These are phyloP conservation scores for Hippocampus kuda DNA, from an alignment of 2,797 vertebrate genomes.

Conservation along the genomic window DNA sequence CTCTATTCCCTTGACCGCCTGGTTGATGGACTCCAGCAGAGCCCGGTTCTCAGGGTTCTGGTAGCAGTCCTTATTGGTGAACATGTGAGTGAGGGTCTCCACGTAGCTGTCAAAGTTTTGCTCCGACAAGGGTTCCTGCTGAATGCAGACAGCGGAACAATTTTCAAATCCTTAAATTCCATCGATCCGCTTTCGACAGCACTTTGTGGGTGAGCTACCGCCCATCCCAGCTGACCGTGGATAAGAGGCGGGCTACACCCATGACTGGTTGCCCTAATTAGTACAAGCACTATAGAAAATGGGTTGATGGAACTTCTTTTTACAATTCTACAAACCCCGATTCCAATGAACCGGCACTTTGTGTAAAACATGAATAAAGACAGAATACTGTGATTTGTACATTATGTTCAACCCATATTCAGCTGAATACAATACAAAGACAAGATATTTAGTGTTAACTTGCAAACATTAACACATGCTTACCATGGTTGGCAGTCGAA, in stretches of 20 bases:
- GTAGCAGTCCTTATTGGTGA: slow-evolving; percentile 96
- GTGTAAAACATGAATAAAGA: background rate
- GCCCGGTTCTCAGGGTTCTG: slow-evolving; percentile 95
- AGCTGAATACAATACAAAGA: too few relatives aligned
- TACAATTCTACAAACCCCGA: too few relatives aligned
- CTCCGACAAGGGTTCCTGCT: slow-evolving; percentile 90
- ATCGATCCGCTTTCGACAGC: background rate
- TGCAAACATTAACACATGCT: slow-evolving; percentile 12
- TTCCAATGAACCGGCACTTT: too few relatives aligned
- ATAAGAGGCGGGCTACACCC: too few relatives aligned
- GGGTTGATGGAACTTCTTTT: too few relatives aligned
- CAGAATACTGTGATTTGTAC: too few relatives aligned
- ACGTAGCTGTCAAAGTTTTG: slow-evolving; percentile 94
- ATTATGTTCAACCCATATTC: too few relatives aligned
- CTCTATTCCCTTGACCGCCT: slow-evolving; percentile 96
- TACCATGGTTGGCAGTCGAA: slow-evolving; percentile 94
- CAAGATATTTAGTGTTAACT: too few relatives aligned
- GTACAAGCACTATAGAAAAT: too few relatives aligned
- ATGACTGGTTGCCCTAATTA: too few relatives aligned
- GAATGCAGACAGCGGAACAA: slow-evolving; percentile 15
- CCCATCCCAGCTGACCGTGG: too few relatives aligned
- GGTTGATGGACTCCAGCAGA: slow-evolving; percentile 95
- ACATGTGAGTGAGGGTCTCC: slow-evolving; percentile 95
- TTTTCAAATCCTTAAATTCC: background rate
- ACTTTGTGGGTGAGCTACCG: too few relatives aligned